These are phyloP conservation scores for Dynastes grantii DNA, from an alignment of 2,888 invertebrate genomes.

Conservation along the genomic window DNA sequence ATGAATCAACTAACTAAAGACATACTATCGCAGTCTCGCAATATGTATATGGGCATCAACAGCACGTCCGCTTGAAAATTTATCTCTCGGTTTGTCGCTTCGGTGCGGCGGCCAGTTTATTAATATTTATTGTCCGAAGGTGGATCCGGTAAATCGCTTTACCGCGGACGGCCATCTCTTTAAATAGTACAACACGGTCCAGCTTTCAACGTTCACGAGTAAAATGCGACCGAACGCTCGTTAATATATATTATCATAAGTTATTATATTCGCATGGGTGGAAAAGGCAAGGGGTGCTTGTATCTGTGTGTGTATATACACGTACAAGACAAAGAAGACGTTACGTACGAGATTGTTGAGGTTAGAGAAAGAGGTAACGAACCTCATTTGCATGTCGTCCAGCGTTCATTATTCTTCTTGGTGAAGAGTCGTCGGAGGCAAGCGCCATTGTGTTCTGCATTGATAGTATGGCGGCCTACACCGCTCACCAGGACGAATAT, in stretches of 20 bases:
- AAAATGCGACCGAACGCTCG: constrained; percentile 34
- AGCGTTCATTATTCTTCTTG: constrained; percentile 18
- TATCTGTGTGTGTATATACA: no score
- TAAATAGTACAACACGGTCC: constrained; percentile 58
- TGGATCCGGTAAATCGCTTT: constrained; percentile 64
- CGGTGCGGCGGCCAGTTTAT: constrained; percentile 63
- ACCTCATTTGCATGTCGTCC: constrained; percentile 20
- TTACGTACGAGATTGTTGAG: not conserved
- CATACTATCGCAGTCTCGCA: not conserved
- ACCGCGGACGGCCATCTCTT: constrained; percentile 60
- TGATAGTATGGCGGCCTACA: constrained; percentile 4
- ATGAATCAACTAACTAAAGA: no score
- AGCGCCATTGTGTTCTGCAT: constrained; percentile 14
- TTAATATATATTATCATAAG: constrained; percentile 38
- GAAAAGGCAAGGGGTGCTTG: not conserved
- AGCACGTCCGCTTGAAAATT: constrained; percentile 54
- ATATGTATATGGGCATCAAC: not conserved
- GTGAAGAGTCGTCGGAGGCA: not conserved
- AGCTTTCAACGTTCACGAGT: constrained; percentile 53
- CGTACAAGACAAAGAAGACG: no score
- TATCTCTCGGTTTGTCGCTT: constrained; percentile 58
- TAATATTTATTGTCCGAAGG: constrained; percentile 65
- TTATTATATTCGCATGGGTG: not conserved
- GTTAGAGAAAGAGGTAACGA: not conserved
- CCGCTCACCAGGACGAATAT: no score